phyloP scores from a whole-genome alignment of 1,140 invertebrate genomes.

The Papilio glaucus region DNA sequence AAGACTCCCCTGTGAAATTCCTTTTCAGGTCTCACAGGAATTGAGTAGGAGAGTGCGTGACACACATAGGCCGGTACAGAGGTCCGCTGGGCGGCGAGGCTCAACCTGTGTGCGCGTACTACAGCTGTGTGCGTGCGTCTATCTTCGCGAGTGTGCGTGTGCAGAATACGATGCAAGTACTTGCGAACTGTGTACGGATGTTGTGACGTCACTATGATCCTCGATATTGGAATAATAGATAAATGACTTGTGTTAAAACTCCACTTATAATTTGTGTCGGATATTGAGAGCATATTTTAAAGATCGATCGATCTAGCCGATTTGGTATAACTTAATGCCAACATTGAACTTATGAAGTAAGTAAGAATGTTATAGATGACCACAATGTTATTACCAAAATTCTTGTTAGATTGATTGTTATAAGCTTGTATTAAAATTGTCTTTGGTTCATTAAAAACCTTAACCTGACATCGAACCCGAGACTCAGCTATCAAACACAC shows the following conservation, averaged over 20 bases:
- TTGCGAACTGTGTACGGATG: neutral
- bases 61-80: conserved; percentile 45
- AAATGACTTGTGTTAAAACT: neutral
- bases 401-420: no score
- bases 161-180: conserved; percentile 58
- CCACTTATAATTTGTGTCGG: no score
- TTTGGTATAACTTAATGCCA: no score
- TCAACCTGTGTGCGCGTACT: conserved; percentile 54
- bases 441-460: neutral
- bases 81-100: conserved; percentile 62
- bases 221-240: neutral
- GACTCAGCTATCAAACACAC: neutral
- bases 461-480: neutral
- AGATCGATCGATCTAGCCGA: no score
- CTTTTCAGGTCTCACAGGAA: conserved; percentile 78
- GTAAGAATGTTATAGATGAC: no score
- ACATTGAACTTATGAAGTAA: no score
- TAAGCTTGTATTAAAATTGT: neutral
- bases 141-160: conserved; percentile 51
- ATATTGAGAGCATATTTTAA: no score
- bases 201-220: conserved; percentile 9
- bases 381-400: no score
- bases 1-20: conserved; percentile 76
- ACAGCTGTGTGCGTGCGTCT: conserved; percentile 52
- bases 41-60: conserved; percentile 50